Base-by-base conservation (phyloP, 2,888 invertebrate species). In the Drosophila niveifrons region DNA sequence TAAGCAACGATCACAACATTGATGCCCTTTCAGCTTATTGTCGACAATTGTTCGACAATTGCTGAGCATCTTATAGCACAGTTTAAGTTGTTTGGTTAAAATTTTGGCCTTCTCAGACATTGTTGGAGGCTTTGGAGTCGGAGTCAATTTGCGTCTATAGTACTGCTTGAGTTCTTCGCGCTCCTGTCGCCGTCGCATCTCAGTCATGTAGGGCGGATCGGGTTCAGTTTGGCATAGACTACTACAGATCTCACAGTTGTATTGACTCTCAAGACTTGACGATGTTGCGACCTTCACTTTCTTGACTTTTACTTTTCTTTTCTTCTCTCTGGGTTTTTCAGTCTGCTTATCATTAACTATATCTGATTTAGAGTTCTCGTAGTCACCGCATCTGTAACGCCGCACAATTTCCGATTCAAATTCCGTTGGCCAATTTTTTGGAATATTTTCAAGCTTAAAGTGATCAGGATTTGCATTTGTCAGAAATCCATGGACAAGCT, bases 1-100 rank as follows among this genome's bases (percentile, higher is more conserved):
- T 4, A 65, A 3, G 53, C 52, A 44, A 57, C 18, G 56, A 3
- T 72, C 31, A 0, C 13, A 9, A 9, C n/a, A 13, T 7, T 17
- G n/a, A 6, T 17, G 15, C 2, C 23, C 4, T 3, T 34, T 18
- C 0, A 64, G 17, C 6, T 46, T 66, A 0, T 57, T 36, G 2
- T 84, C 83, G 0, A 86, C 47, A n/a, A 74, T 47, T 0, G 11
- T 15, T 10, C 53, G 48, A 23, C 83, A 82, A 18, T 83, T 43
- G n/a, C 28, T 2, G 1, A 82, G 67, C 18, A 64, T 41, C 1
- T 15, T 0, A 36, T 47, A 67, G 31, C 67, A 74, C 8, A 86
- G 39, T 7, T 75, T 44, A 2, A 47, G 7, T 0, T 53, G 62
- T 51, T 10, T 18, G 4, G 17, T 2, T 17, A 18, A 17, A 17